phyloP scores from a whole-genome alignment of 2,113 vertebrate species.

The Perca fluviatilis region DNA sequence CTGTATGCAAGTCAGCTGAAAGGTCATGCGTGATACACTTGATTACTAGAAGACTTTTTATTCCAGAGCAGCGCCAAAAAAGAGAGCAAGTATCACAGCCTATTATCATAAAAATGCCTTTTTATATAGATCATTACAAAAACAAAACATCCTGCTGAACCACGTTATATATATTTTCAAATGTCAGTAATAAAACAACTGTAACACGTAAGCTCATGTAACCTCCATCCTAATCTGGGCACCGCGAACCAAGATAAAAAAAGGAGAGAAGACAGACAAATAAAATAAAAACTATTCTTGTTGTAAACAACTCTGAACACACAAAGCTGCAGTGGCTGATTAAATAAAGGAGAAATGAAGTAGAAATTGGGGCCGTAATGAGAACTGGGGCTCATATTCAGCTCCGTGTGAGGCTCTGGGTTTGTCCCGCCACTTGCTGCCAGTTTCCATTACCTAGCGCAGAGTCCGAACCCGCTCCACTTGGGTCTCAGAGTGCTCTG shows the following conservation, averaged over 20 bases:
- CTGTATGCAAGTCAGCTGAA: neutral
- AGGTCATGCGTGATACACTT: neutral
- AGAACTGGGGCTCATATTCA: conserved; percentile 49
- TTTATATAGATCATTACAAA: conserved; percentile 14
- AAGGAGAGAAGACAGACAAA: neutral
- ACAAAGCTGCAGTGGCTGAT: conserved; percentile 11
- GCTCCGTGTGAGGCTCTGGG: conserved; percentile 55
- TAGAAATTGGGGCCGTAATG: conserved; percentile 48
- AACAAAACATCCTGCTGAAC: neutral
- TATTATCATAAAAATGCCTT: conserved; percentile 10
- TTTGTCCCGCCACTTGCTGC: conserved; percentile 61
- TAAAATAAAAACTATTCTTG: neutral
- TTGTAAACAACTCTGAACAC: conserved; percentile 27
- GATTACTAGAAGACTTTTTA: neutral
- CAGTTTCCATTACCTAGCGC: conserved; percentile 74
- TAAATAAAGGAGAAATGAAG: conserved; percentile 36
- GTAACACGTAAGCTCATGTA: neutral
- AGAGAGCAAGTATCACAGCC: neutral
- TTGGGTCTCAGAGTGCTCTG: conserved; percentile 46
- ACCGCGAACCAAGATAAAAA: neutral
- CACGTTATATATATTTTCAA: neutral
- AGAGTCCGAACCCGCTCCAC: conserved; percentile 51
- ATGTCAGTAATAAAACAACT: neutral
- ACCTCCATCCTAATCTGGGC: neutral
- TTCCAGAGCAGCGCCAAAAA: neutral